A percentile compares a stretch with the other conserved stretches of the same genome.
These are phyloP conservation scores for Rhyacophila brunnea DNA, from an alignment of 1,140 invertebrate species.

Conservation along the genomic window DNA sequence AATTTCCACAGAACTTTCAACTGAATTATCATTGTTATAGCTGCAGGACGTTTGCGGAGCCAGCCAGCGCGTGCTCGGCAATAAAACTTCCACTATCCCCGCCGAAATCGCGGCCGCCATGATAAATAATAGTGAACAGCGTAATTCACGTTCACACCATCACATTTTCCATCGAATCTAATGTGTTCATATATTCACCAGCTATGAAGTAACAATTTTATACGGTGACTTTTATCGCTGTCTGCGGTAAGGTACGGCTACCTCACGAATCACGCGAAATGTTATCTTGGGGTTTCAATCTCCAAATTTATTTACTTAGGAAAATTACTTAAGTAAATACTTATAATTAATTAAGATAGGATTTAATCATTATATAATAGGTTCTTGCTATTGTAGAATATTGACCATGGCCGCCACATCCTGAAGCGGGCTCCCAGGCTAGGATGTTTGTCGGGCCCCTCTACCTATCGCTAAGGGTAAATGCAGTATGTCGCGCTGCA, in stretches of 20 bases:
- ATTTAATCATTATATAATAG: too few species aligned
- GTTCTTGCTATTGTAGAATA: too few species aligned
- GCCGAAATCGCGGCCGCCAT: neutral
- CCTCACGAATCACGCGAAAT: too few species aligned
- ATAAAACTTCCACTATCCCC: slow-evolving; percentile 5
- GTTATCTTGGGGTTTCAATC: too few species aligned
- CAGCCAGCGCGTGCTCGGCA: neutral
- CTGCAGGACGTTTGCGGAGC: slow-evolving; percentile 7
- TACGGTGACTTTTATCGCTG: neutral
- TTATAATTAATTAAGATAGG: too few species aligned
- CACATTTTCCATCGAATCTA: neutral
- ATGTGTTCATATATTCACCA: neutral
- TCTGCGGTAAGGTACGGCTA: neutral
- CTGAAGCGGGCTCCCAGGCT: too few species aligned
- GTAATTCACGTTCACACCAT: neutral
- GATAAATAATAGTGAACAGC: slow-evolving; percentile 1
- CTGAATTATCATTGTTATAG: slow-evolving; percentile 25
- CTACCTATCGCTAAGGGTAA: too few species aligned
- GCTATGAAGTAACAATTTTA: slow-evolving; percentile 16
- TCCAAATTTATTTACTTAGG: too few species aligned
- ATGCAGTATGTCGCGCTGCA: too few species aligned
- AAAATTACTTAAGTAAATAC: too few species aligned
- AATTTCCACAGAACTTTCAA: slow-evolving; percentile 20
- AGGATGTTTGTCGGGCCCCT: too few species aligned
- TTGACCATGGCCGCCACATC: too few species aligned